Conservation (phyloP, 2,888 invertebrate species). For the Reticulitermes lucifugus region DNA sequence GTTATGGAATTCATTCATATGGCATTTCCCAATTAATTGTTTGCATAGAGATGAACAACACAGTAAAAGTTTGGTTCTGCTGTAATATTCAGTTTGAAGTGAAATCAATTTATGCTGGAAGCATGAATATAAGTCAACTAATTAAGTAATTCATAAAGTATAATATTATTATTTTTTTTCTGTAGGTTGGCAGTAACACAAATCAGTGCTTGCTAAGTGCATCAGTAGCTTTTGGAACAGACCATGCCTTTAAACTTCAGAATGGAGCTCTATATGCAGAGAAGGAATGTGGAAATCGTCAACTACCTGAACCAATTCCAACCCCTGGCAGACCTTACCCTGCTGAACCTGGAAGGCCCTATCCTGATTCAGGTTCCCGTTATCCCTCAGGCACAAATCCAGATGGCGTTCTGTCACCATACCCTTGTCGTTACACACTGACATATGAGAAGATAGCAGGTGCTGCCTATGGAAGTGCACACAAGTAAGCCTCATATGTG, state of each 20-base stretch:
- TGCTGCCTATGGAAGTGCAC: slow-evolving; percentile 58
- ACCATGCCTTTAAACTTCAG: slow-evolving; percentile 59
- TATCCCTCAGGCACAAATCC: slow-evolving; percentile 35
- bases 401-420: slow-evolving; percentile 50
- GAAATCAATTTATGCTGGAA: too few relatives aligned
- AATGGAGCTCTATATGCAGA: slow-evolving; percentile 61
- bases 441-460: slow-evolving; percentile 62
- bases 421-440: slow-evolving; percentile 59
- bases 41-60: too few relatives aligned
- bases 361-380: neutral
- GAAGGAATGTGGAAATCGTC: slow-evolving; percentile 56
- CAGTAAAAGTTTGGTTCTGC: too few relatives aligned
- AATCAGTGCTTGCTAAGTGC: slow-evolving; percentile 62
- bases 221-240: slow-evolving; percentile 60
- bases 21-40: too few relatives aligned
- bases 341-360: neutral
- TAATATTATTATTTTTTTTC: neutral
- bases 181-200: slow-evolving; percentile 54
- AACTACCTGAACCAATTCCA: slow-evolving; percentile 37
- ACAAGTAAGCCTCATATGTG: slow-evolving; percentile 55
- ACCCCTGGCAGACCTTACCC: slow-evolving; percentile 8
- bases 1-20: too few relatives aligned
- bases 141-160: too few relatives aligned
- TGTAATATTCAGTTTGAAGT: too few relatives aligned
- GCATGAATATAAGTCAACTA: too few relatives aligned